These are phyloP conservation scores for Archivesica marissinica DNA, from an alignment of 1,140 invertebrate species.

Conservation along the genomic window DNA sequence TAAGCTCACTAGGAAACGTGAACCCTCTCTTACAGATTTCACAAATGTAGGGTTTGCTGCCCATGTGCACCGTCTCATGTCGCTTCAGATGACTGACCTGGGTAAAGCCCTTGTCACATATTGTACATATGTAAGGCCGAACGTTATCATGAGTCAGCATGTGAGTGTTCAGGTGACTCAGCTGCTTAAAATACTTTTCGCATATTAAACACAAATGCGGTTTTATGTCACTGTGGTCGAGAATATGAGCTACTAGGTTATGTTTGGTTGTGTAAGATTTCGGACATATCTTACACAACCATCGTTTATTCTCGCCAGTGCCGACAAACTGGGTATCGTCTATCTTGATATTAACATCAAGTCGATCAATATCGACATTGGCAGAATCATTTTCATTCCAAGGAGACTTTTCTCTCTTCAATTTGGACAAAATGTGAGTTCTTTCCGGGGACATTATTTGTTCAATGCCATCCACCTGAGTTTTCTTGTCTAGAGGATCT, in stretches of 20 bases:
- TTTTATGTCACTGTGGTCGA: slow-evolving; percentile 82
- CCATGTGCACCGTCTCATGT: slow-evolving; percentile 78
- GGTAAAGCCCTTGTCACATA: slow-evolving; percentile 82
- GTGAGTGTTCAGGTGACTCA: slow-evolving; percentile 82
- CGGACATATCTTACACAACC: slow-evolving; percentile 80
- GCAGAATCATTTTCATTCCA: slow-evolving; percentile 45
- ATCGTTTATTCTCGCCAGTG: slow-evolving; percentile 78
- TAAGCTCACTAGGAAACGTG: slow-evolving; percentile 68
- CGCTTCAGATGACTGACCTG: slow-evolving; percentile 84
- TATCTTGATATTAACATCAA: slow-evolving; percentile 79
- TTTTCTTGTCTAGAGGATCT: slow-evolving; percentile 10
- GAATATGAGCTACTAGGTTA: slow-evolving; percentile 82
- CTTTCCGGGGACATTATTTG: slow-evolving; percentile 16
- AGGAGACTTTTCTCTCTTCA: slow-evolving; percentile 36
- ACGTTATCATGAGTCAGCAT: slow-evolving; percentile 83
- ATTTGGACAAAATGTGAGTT: slow-evolving; percentile 57
- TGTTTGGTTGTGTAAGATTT: slow-evolving; percentile 83
- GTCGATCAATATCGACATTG: slow-evolving; percentile 65
- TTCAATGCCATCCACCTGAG: slow-evolving; percentile 2
- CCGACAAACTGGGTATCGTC: slow-evolving; percentile 77
- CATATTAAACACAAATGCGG: slow-evolving; percentile 82
- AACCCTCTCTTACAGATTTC: slow-evolving; percentile 86
- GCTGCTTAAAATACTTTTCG: slow-evolving; percentile 83
- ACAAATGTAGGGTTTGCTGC: slow-evolving; percentile 86
- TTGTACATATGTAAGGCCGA: slow-evolving; percentile 80